Conservation (phyloP, 2,113 vertebrate genomes). For the Spheniscus mendiculus region DNA sequence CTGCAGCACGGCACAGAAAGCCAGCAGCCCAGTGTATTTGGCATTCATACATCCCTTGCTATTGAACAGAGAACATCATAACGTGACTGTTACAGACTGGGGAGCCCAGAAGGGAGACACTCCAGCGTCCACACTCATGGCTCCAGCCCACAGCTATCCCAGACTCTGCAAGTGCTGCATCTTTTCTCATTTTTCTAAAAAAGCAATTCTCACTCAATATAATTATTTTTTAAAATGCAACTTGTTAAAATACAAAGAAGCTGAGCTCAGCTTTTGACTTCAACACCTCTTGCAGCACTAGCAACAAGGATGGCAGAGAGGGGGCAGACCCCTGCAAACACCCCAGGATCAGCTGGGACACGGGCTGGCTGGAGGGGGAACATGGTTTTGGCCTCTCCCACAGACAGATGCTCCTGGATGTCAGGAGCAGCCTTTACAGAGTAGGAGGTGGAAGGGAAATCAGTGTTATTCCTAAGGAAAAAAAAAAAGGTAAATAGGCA, state of each 20-base stretch:
- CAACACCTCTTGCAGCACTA: not conserved
- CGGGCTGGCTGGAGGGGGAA: not conserved
- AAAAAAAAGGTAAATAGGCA: not conserved
- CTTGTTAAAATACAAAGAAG: not conserved
- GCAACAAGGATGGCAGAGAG: not conserved
- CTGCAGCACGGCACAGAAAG: not conserved
- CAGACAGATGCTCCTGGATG: not conserved
- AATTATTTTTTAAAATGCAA: not conserved
- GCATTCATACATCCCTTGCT: not conserved
- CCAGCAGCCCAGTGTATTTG: not conserved
- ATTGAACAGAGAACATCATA: accelerated
- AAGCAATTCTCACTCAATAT: accelerated
- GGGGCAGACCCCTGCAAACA: not conserved
- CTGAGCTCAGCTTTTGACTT: not conserved
- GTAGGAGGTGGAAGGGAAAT: not conserved
- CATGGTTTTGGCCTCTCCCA: not conserved
- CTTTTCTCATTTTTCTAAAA: not conserved
- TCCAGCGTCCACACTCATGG: not conserved
- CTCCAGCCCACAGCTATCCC: not conserved
- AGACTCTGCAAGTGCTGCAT: accelerated
- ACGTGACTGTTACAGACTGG: accelerated
- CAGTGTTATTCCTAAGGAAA: not conserved
- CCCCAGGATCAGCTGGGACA: not conserved
- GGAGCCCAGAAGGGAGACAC: not conserved
- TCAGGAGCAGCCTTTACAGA: not conserved